phyloP scores from a whole-genome alignment of 2,113 vertebrate species.

The Strix uralensis region DNA sequence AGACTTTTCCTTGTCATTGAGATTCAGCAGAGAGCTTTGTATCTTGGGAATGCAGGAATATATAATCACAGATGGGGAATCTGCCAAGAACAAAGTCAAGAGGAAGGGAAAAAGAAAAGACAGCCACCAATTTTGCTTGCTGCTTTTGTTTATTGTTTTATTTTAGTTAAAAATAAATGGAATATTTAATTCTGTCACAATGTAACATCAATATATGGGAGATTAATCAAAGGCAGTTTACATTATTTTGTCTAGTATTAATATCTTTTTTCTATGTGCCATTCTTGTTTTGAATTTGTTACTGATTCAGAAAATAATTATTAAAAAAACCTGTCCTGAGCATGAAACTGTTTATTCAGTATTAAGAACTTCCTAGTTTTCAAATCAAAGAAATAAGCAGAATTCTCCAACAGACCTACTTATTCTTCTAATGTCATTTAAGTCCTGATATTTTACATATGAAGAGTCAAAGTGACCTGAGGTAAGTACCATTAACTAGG shows the following conservation, averaged over 20 bases:
- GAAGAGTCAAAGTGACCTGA: not conserved
- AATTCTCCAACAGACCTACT: not conserved
- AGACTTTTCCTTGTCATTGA: constrained; percentile 39
- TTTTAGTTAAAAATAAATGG: not conserved
- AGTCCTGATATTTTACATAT: not conserved
- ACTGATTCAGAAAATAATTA: not conserved
- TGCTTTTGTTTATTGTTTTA: not conserved
- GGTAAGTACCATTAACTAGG: not conserved
- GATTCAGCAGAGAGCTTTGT: not conserved
- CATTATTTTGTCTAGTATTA: not conserved
- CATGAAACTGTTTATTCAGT: not conserved
- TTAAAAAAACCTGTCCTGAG: not conserved
- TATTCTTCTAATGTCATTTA: not conserved
- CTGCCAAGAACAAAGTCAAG: not conserved
- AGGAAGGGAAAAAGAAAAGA: not conserved
- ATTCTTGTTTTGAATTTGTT: not conserved
- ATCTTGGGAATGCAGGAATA: not conserved
- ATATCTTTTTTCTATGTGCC: not conserved
- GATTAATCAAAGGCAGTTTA: not conserved
- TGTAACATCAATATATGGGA: not conserved
- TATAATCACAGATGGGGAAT: not conserved
- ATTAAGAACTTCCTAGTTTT: not conserved
- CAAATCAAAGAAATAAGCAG: not conserved
- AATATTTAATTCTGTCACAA: not conserved
- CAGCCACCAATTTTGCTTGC: not conserved